Evolutionary conservation across 1,140 invertebrate species (phyloP).

Genomic region (Drosophila yakuba): DNA sequence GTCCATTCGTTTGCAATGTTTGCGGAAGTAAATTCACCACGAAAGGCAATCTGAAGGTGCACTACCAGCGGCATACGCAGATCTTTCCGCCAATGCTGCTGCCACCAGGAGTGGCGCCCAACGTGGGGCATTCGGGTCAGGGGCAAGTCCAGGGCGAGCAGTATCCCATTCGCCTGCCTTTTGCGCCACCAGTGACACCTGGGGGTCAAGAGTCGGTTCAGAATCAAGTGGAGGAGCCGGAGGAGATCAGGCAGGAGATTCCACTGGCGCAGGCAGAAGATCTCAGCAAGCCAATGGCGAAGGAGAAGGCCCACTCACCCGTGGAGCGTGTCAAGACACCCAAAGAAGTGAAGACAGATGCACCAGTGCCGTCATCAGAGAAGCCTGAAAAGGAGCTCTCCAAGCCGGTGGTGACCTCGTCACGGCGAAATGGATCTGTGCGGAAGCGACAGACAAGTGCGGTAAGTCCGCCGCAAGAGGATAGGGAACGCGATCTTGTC

Average conservation of each 20-base stretch:
- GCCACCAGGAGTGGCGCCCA: constrained; percentile 85
- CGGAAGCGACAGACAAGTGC: constrained; percentile 63
- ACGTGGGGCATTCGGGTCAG: constrained; percentile 13
- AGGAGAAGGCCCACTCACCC: constrained; percentile 44
- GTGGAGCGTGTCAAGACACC: constrained; percentile 27
- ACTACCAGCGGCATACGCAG: constrained; percentile 97
- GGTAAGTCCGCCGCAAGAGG: constrained; percentile 45
- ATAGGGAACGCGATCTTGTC: constrained; percentile 43
- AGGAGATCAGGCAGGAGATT: constrained; percentile 15
- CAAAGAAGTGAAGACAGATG: constrained; percentile 21
- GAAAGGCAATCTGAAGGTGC: constrained; percentile 98
- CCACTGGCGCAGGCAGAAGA: constrained; percentile 57
- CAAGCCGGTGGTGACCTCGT: constrained; percentile 22
- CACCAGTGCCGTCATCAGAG: constrained; percentile 14
- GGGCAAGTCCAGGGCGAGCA: constrained; percentile 18
- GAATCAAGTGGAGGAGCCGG: constrained; percentile 2
- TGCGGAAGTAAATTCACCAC: constrained; percentile 99
- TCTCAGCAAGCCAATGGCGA: constrained; percentile 52
- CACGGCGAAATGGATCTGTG: constrained; percentile 58
- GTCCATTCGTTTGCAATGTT: constrained; percentile 99
- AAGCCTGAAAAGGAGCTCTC: constrained; percentile 41
- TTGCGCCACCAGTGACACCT: constrained; percentile 40
- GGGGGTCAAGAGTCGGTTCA: constrained; percentile 13
- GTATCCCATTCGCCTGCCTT: constrained; percentile 64
- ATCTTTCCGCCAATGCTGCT: constrained; percentile 90